Evolutionary conservation across 2,113 vertebrate species (phyloP).

Genomic region (Myrmecobius fasciatus): DNA sequence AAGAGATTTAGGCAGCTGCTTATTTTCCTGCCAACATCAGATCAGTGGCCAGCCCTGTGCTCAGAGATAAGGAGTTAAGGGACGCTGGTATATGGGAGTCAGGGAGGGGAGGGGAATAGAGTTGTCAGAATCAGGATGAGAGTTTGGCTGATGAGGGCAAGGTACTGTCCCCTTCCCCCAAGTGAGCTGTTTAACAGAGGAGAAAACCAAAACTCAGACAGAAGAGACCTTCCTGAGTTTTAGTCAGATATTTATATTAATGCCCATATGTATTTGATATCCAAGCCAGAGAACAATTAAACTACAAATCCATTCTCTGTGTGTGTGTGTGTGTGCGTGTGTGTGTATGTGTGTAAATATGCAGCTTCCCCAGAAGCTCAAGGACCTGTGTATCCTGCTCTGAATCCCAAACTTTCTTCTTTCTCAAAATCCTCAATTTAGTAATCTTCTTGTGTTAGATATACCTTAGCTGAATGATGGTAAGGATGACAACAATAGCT

Average conservation of each 20-base stretch:
- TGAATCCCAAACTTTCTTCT: neutral
- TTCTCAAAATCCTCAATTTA: neutral
- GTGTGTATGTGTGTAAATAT: neutral
- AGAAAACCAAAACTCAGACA: slow-evolving; percentile 58
- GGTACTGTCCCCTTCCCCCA: neutral
- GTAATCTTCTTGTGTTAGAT: neutral
- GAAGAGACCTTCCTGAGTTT: neutral
- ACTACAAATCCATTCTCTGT: neutral
- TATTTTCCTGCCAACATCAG: neutral
- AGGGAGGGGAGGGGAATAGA: neutral
- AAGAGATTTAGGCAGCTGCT: neutral
- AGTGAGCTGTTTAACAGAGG: neutral
- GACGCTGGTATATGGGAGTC: neutral
- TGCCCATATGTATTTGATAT: neutral
- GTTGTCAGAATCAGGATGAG: neutral
- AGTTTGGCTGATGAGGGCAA: neutral
- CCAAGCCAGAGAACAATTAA: neutral
- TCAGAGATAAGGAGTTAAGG: neutral
- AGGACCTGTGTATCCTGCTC: neutral
- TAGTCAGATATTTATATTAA: neutral
- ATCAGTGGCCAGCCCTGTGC: neutral
- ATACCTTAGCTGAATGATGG: neutral
- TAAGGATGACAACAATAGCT: neutral
- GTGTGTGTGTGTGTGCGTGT: too few species aligned
- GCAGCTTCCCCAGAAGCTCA: neutral